Base-by-base conservation (phyloP, 2,888 invertebrate species). In the Nomada fabriciana region DNA sequence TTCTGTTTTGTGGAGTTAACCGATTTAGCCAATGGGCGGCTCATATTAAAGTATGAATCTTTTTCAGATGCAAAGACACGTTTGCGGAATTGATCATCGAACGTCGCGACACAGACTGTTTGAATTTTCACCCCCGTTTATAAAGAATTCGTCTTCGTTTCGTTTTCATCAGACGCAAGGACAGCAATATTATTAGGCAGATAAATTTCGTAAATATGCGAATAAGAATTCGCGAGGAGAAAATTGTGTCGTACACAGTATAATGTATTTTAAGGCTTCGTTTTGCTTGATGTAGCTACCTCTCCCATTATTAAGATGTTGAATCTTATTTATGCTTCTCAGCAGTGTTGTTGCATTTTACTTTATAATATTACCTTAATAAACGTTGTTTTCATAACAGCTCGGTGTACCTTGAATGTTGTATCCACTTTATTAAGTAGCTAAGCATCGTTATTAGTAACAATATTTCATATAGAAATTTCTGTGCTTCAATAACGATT, bases 261-360 rank as follows among this genome's bases (percentile, higher is more conserved):
- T 43, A 61, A 42, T 52, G 20, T 68, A 50, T 60, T 80, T 85
- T 80, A 55, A 76, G 83, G 85, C 86, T 88, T 91, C 77, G 81
- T 88, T 86, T 86, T 87, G 89, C 88, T 91, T 91, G 87, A 67
- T 91, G 84, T 85, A 89, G 71, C 86, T 86, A 87, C 68, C 84
- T 86, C 84, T 86, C 79, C 82, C 68, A 55, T 79, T 70, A 77
- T 78, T 68, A 65, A 89, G 70, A 84, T 75, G 75, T 88, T 89
- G 79, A 81, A 86, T 71, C 82, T 90, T 89, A 86, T 87, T 89
- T 81, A 86, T 88, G 89, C 88, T 89, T 91, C 83, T 85, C 82
- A 86, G 89, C 83, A 76, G 89, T 92, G 90, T 89, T 91, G 84
- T 85, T 89, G 89, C 92, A 91, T 91, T 91, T 91, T 89, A 82